These are phyloP conservation scores for Heliconius congener DNA, from an alignment of 1,140 invertebrate species.

Conservation along the genomic window DNA sequence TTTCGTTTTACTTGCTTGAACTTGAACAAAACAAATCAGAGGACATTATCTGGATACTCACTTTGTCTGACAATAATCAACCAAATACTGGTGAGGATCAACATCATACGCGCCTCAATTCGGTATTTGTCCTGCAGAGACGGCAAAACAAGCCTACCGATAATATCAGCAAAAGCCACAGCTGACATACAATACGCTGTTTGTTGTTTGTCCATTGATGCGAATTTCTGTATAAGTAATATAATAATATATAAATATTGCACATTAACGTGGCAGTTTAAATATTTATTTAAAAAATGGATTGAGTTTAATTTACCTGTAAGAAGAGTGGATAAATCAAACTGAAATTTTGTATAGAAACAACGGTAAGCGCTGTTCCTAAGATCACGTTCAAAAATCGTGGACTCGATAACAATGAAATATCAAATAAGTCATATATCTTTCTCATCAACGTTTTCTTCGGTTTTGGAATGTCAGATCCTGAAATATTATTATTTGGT, in stretches of 20 bases:
- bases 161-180: slow-evolving; percentile 85
- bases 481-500: slow-evolving; percentile 47
- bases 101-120: slow-evolving; percentile 78
- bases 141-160: slow-evolving; percentile 84
- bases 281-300: background rate
- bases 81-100: slow-evolving; percentile 70
- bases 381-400: slow-evolving; percentile 85
- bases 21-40: no score
- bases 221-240: slow-evolving; percentile 73
- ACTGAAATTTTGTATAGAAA: slow-evolving; percentile 86
- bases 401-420: slow-evolving; percentile 82
- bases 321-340: slow-evolving; percentile 86
- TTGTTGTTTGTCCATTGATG: slow-evolving; percentile 78
- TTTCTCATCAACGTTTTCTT: slow-evolving; percentile 61
- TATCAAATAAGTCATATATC: slow-evolving; percentile 81
- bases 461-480: slow-evolving; percentile 39
- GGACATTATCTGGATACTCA: slow-evolving; percentile 48
- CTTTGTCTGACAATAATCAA: slow-evolving; percentile 72
- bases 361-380: slow-evolving; percentile 84
- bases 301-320: slow-evolving; percentile 62
- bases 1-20: no score
- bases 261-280: background rate
- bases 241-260: background rate
- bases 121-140: slow-evolving; percentile 84
- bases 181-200: slow-evolving; percentile 86